Conservation (phyloP, 2,797 vertebrate genomes). For the Xiphophorus birchmanni region DNA sequence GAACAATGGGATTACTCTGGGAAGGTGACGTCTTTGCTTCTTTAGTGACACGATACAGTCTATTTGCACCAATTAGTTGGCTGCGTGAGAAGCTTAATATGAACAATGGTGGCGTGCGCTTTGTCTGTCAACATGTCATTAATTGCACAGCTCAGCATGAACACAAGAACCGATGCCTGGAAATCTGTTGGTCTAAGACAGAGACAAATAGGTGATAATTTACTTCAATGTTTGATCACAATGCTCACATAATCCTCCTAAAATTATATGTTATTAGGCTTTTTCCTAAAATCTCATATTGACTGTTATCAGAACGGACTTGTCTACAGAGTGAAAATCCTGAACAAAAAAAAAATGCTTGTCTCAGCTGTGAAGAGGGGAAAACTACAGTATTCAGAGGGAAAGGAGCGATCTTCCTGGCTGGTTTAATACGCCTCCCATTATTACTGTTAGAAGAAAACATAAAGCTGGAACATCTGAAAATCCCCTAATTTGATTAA, state of each 20-base stretch:
- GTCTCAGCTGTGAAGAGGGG: conserved; percentile 11
- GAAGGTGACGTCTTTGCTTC: conserved; percentile 5
- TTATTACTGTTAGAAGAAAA: not conserved
- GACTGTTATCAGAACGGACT: conserved; percentile 22
- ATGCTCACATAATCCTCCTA: conserved; percentile 10
- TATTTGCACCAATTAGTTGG: conserved; percentile 27
- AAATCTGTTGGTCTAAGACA: conserved; percentile 34
- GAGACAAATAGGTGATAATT: conserved; percentile 28
- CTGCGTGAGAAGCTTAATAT: conserved; percentile 37
- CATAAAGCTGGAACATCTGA: not conserved
- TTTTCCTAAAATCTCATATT: conserved; percentile 17
- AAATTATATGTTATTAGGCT: conserved; percentile 33
- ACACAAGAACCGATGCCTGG: conserved; percentile 41
- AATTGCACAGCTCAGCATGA: conserved; percentile 47
- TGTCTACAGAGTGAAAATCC: conserved; percentile 27
- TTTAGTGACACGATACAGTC: conserved; percentile 1
- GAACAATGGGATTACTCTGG: conserved; percentile 32
- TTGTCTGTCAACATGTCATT: conserved; percentile 65
- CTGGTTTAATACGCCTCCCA: conserved; percentile 4
- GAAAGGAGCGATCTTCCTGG: conserved; percentile 18
- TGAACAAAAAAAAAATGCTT: not conserved
- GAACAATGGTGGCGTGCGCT: conserved; percentile 24
- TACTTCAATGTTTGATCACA: conserved; percentile 51
- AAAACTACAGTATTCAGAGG: conserved; percentile 21
- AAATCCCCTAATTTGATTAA: not conserved